Conservation (phyloP, 2,888 invertebrate genomes). For the Anoplius nigerrimus region DNA sequence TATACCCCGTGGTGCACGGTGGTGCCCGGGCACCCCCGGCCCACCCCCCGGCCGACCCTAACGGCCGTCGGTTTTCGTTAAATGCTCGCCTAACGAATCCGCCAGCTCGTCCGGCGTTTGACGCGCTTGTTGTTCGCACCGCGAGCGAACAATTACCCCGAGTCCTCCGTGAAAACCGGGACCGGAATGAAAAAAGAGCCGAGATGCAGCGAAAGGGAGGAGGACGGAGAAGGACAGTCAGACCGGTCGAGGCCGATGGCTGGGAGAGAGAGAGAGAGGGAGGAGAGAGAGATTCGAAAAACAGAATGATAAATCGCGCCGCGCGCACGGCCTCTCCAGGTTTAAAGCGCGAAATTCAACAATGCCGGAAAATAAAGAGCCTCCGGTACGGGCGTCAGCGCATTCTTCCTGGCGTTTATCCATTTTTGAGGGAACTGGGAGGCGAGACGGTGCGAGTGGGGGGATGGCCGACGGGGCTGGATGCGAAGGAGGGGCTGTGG, state of each 20-base stretch:
- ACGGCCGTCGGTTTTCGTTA: slow-evolving; percentile 50
- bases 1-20: neutral
- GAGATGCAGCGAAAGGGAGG: slow-evolving; percentile 12
- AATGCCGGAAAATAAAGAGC: slow-evolving; percentile 57
- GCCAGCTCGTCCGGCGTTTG: slow-evolving; percentile 58
- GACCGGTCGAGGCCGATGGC: neutral
- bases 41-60: no score
- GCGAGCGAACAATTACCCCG: slow-evolving; percentile 60
- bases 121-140: slow-evolving; percentile 59
- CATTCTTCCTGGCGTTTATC: slow-evolving; percentile 54
- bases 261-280: slow-evolving; percentile 17
- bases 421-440: slow-evolving; percentile 38
- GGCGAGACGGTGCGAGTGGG: neutral
- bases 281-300: slow-evolving; percentile 40
- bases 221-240: neutral
- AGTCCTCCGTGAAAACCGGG: slow-evolving; percentile 49
- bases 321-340: slow-evolving; percentile 40
- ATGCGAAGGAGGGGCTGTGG: neutral
- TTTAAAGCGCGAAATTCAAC: slow-evolving; percentile 52
- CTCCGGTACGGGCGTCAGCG: slow-evolving; percentile 44
- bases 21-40: neutral
- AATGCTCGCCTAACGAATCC: slow-evolving; percentile 63
- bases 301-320: slow-evolving; percentile 58
- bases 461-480: neutral
- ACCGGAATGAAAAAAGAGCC: slow-evolving; percentile 37